A percentile compares a stretch with the other conserved stretches of the same genome.
phyloP scores from a whole-genome alignment of 2,888 invertebrate species.

The Nebria brevicollis region DNA sequence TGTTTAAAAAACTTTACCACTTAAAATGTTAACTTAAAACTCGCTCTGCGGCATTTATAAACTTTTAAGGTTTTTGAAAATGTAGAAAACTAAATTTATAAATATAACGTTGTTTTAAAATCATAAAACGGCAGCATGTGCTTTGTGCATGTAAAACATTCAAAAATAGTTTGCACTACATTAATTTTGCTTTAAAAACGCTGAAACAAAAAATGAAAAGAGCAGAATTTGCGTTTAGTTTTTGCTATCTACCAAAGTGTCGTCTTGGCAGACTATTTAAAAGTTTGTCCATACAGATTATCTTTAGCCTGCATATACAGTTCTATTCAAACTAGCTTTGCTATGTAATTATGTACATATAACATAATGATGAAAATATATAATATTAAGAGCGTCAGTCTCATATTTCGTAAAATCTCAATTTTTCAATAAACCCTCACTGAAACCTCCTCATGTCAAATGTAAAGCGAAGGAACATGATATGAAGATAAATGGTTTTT shows the following conservation, averaged over 20 bases:
- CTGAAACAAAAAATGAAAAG: neutral
- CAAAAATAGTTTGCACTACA: neutral
- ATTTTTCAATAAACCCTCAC: neutral
- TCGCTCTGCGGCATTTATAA: neutral
- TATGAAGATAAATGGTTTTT: too few species aligned
- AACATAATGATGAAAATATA: too few species aligned
- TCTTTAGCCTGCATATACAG: neutral
- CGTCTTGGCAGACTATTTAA: neutral
- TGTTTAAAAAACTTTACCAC: slow-evolving; percentile 12
- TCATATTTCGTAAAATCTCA: too few species aligned
- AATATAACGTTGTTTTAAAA: neutral
- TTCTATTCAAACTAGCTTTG: neutral
- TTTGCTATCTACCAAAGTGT: neutral
- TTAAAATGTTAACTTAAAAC: slow-evolving; percentile 11
- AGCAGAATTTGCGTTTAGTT: neutral
- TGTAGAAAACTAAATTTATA: too few species aligned
- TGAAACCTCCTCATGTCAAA: neutral
- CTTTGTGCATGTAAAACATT: neutral
- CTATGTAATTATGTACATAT: too few species aligned
- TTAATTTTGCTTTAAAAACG: neutral
- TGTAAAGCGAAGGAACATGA: too few species aligned
- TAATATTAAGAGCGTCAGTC: too few species aligned
- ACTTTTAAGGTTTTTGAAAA: neutral
- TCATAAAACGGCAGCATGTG: neutral
- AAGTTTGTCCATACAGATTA: neutral